These are phyloP conservation scores for Uromys caudimaculatus DNA, from an alignment of 2,797 vertebrate species.

Conservation along the genomic window DNA sequence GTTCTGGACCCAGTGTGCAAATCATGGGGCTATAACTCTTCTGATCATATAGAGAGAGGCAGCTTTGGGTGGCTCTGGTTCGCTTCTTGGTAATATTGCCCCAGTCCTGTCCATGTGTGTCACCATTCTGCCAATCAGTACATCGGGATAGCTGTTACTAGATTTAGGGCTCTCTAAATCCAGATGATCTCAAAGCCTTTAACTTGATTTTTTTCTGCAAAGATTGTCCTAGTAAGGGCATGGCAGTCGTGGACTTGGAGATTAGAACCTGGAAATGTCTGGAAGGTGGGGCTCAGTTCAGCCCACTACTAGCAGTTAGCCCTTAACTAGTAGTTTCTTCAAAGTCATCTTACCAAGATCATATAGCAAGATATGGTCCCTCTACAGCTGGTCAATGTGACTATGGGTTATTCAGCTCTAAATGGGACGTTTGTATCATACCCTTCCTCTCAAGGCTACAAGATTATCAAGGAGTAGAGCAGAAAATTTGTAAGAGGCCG, in stretches of 20 bases:
- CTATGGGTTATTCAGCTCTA: background rate
- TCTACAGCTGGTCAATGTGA: background rate
- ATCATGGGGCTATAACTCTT: rapidly evolving
- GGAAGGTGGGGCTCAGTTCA: background rate
- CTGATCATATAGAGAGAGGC: no score
- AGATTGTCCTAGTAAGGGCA: background rate
- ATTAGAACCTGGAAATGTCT: background rate
- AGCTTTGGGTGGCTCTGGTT: rapidly evolving
- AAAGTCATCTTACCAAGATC: background rate
- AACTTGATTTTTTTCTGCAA: background rate
- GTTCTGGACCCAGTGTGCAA: background rate
- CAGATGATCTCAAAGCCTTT: background rate
- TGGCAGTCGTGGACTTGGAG: rapidly evolving
- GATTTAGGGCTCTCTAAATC: background rate
- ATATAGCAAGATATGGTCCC: background rate
- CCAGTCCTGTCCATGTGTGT: background rate
- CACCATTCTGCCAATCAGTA: no score
- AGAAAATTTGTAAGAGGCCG: background rate
- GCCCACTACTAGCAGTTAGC: background rate
- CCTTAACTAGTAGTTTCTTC: background rate
- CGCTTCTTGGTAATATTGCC: background rate
- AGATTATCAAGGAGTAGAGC: background rate
- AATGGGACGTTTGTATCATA: background rate
- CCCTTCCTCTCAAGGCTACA: background rate
- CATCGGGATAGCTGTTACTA: background rate